Conservation (phyloP, 2,113 vertebrate genomes). For the Craseonycteris thonglongyai region DNA sequence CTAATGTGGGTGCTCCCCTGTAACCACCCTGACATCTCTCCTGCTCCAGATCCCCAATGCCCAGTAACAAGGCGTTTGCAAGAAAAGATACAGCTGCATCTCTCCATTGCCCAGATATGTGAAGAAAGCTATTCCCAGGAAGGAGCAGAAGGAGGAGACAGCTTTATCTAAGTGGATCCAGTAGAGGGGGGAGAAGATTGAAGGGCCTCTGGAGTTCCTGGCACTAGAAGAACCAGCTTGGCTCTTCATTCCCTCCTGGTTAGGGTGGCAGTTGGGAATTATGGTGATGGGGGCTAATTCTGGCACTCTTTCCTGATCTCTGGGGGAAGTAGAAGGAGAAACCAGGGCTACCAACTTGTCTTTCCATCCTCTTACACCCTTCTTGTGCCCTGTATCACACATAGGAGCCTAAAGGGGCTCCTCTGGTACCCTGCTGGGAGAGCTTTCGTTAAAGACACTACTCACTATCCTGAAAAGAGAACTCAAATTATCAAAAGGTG, state of each 20-base stretch:
- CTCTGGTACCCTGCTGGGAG: not conserved
- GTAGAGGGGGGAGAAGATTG: not conserved
- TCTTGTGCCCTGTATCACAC: not conserved
- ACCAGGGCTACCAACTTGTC: not conserved
- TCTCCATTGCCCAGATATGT: not conserved
- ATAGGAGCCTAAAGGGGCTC: not conserved
- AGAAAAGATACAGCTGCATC: not conserved
- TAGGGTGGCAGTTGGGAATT: not conserved
- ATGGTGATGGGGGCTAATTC: accelerated
- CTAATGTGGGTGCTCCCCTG: not conserved
- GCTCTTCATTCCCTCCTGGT: not conserved
- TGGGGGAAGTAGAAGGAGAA: not conserved
- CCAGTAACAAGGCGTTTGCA: not conserved
- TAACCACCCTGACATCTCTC: not conserved
- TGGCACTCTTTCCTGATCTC: not conserved
- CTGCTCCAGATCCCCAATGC: not conserved
- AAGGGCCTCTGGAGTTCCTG: not conserved
- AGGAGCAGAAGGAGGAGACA: not conserved
- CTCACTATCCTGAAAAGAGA: not conserved
- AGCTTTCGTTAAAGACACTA: not conserved
- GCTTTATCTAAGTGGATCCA: not conserved
- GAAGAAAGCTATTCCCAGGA: not conserved
- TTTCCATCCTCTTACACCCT: not conserved
- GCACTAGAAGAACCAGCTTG: not conserved
- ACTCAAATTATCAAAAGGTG: not conserved